Conservation (phyloP, 1,140 invertebrate genomes). For the Cotesia glomerata region DNA sequence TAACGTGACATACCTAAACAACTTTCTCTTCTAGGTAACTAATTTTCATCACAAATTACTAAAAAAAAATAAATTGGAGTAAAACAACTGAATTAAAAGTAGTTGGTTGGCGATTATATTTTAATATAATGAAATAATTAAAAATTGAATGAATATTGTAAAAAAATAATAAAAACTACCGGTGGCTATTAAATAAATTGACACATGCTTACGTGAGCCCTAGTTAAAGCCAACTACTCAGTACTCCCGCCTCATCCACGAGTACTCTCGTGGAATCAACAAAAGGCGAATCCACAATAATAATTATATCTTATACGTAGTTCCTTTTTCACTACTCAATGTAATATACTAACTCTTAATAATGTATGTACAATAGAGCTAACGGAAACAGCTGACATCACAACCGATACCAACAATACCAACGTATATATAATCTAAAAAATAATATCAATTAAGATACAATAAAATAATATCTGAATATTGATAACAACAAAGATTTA, state of each 20-base stretch:
- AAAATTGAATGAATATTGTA: background rate
- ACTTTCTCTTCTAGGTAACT: background rate
- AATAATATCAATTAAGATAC: background rate
- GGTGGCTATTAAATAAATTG: constrained; percentile 6
- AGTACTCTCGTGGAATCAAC: constrained; percentile 8
- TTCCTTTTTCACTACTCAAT: background rate
- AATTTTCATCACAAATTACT: background rate
- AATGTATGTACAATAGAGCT: background rate
- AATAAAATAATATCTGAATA: no score
- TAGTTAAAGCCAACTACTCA: constrained; percentile 13
- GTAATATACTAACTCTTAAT: background rate
- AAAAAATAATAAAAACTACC: background rate
- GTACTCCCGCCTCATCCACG: background rate
- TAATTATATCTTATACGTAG: background rate
- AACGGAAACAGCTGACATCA: constrained; percentile 18
- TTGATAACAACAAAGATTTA: no score
- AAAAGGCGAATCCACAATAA: constrained; percentile 21
- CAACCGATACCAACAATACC: background rate
- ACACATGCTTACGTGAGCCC: constrained; percentile 23
- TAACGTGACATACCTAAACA: no score
- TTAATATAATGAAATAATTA: background rate
- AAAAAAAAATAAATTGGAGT: no score
- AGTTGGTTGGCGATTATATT: no score
- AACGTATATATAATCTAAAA: background rate
- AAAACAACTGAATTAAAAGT: no score